Evolutionary conservation across 2,888 invertebrate genomes (phyloP), one percentile per base, ranked within the genome.

Genomic region (Slavum lentiscoides): DNA sequence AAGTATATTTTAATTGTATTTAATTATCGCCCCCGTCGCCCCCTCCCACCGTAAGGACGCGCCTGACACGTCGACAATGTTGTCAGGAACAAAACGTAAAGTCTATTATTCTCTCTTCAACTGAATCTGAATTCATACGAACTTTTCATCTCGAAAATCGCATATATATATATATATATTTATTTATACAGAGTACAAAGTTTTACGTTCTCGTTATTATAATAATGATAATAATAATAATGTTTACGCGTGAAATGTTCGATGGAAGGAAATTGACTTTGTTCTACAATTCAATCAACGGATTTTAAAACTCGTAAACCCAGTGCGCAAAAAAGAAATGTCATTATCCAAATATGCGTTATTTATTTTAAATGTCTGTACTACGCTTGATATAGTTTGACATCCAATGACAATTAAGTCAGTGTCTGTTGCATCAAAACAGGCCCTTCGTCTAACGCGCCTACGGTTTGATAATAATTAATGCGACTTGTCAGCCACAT

Each of bases 401-500:
- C 76, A 69, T 77, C 53, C 69, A 75, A 77, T 69, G 76, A 69
- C 76, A 77, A 77, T 77, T 69, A 62, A 77, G 69, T 53, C 59
- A 69, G 69, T 69, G 68, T 77, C 76, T 77, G 75, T 75, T 75
- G 67, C 75, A 67, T 62, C 61, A 61, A n/a, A 49, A 61, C 69
- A 61, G 30, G 30, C 61, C 37, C 61, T 77, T n/a, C 61, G 6
- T 69, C 37, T 61, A 77, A 77, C 68, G 30, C 49, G 69, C 53
- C 69, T 69, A 61, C 59, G 76, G 69, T 69, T 77, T 61, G 69
- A 68, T 77, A 77, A 77, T 77, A 77, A 77, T 77, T 77, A 77
- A 77, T 77, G 76, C 76, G 76, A 77, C 69, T 69, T 77, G 76
- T 77, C 76, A 77, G 76, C 69, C 76, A 53, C 76, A 77, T 77